phyloP scores from a whole-genome alignment of 2,113 vertebrate genomes.

The Acrocephalus arundinaceus region DNA sequence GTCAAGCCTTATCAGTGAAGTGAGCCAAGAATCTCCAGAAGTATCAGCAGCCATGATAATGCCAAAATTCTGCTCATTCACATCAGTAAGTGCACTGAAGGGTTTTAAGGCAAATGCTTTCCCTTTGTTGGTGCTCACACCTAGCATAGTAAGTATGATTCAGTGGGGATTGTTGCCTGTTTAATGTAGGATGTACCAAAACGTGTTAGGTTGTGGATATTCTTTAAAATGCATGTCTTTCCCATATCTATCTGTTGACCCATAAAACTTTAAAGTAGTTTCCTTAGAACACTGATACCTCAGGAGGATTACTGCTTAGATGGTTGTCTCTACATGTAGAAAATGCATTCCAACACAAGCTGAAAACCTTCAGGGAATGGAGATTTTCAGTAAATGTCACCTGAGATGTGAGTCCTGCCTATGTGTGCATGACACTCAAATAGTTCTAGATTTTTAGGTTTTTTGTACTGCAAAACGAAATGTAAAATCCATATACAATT shows the following conservation, averaged over 20 bases:
- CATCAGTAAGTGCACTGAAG: neutral
- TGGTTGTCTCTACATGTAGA: slow-evolving; percentile 64
- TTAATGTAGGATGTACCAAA: slow-evolving; percentile 67
- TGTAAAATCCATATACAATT: slow-evolving; percentile 72
- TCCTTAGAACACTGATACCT: slow-evolving; percentile 66
- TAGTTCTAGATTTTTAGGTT: slow-evolving; percentile 66
- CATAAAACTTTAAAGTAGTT: slow-evolving; percentile 71
- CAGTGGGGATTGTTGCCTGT: slow-evolving; percentile 21
- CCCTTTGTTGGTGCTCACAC: slow-evolving; percentile 47
- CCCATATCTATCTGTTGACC: slow-evolving; percentile 21
- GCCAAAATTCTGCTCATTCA: neutral
- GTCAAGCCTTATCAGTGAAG: slow-evolving; percentile 71
- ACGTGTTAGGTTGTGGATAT: slow-evolving; percentile 66
- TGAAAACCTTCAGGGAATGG: slow-evolving; percentile 69
- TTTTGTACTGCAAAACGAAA: slow-evolving; percentile 68
- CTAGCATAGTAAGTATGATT: slow-evolving; percentile 29
- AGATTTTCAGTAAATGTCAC: slow-evolving; percentile 73
- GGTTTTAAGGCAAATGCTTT: slow-evolving; percentile 46
- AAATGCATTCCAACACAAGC: slow-evolving; percentile 72
- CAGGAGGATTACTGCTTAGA: slow-evolving; percentile 65
- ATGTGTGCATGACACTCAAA: slow-evolving; percentile 69
- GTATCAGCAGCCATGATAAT: neutral
- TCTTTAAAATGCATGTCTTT: slow-evolving; percentile 48
- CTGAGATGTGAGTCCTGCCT: slow-evolving; percentile 65
- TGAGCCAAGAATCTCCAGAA: neutral